phyloP scores from a whole-genome alignment of 2,113 vertebrate species.

The Otus sunia region DNA sequence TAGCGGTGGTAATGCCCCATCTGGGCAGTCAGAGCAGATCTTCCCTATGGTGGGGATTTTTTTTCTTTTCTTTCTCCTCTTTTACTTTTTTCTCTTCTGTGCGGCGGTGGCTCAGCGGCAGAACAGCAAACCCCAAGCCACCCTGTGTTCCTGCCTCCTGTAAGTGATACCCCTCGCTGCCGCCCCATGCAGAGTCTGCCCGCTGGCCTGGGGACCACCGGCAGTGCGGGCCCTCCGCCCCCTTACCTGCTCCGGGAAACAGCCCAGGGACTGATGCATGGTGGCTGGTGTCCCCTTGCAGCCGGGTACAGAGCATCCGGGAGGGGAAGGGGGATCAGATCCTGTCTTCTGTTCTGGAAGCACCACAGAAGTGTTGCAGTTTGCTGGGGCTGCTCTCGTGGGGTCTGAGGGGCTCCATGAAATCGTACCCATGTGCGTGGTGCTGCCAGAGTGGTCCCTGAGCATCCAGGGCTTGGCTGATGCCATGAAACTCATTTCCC shows the following conservation, averaged over 20 bases:
- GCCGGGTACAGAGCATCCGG: accelerated
- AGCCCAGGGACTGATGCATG: accelerated
- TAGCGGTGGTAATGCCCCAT: neutral
- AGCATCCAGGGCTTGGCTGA: neutral
- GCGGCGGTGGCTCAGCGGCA: accelerated
- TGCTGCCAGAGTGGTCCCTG: neutral
- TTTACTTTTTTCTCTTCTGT: neutral
- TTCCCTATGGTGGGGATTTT: neutral
- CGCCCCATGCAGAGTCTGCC: neutral
- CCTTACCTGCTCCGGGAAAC: neutral
- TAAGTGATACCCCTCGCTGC: neutral
- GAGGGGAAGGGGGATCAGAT: neutral
- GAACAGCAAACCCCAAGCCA: neutral
- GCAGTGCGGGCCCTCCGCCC: neutral
- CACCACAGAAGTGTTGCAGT: neutral
- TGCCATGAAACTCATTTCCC: neutral
- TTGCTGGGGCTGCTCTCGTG: neutral
- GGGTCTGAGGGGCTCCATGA: neutral
- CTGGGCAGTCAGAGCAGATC: conserved; percentile 21
- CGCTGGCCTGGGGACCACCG: neutral
- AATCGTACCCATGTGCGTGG: accelerated
- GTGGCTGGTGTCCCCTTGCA: accelerated
- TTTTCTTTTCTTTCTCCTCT: neutral
- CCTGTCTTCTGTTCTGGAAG: neutral
- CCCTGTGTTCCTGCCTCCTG: neutral